Conservation (phyloP, 1,140 invertebrate species). For the Tenebrio molitor region DNA sequence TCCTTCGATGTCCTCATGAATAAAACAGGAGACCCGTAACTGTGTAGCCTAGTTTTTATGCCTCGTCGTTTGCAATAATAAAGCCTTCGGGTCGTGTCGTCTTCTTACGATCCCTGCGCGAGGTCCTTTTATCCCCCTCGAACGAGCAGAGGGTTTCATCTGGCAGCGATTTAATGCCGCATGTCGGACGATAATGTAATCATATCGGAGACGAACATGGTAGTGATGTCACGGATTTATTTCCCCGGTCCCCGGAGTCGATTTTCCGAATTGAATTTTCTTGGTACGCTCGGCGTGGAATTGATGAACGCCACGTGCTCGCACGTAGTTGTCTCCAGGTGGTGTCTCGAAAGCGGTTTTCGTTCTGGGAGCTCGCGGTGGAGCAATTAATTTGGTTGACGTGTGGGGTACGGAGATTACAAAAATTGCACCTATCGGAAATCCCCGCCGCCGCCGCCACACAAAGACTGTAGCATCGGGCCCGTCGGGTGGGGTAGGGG, state of each 20-base stretch:
- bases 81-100: conserved; percentile 15
- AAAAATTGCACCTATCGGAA: conserved; percentile 14
- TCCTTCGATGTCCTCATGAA: conserved; percentile 30
- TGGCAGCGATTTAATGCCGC: conserved; percentile 34
- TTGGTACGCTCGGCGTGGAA: too few relatives aligned
- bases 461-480: conserved; percentile 12
- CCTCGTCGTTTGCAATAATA: conserved; percentile 38
- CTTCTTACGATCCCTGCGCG: background rate
- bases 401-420: too few relatives aligned
- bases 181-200: conserved; percentile 35
- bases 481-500: conserved; percentile 27
- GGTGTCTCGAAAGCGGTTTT: too few relatives aligned
- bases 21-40: conserved; percentile 42
- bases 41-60: conserved; percentile 38
- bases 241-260: background rate
- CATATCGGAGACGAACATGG: conserved; percentile 11
- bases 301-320: too few relatives aligned
- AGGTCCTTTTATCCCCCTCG: conserved; percentile 1
- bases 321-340: too few relatives aligned
- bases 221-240: background rate
- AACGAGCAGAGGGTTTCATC: conserved; percentile 15
- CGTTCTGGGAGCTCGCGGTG: too few relatives aligned
- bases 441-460: conserved; percentile 1
- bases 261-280: too few relatives aligned
- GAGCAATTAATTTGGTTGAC: too few relatives aligned